phyloP scores from a whole-genome alignment of 2,797 vertebrate species.

The Limnodromus scolopaceus region DNA sequence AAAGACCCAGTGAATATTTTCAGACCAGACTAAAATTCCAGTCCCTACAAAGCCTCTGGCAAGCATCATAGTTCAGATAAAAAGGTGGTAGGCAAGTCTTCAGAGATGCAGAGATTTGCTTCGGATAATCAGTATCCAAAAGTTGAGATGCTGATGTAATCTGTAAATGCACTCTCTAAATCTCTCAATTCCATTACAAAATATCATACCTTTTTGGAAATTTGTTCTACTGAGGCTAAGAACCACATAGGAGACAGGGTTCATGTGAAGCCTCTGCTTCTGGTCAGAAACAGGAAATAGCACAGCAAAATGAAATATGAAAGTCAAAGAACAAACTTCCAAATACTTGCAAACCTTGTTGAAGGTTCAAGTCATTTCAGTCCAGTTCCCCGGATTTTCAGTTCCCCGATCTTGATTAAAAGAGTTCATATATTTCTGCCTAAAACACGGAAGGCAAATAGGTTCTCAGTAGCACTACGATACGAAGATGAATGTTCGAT shows the following conservation, averaged over 20 bases:
- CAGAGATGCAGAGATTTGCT: neutral
- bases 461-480: neutral
- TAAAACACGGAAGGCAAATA: neutral
- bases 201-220: neutral
- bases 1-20: neutral
- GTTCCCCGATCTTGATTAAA: neutral
- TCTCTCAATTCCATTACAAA: neutral
- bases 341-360: neutral
- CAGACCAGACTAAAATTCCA: neutral
- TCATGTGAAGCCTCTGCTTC: neutral
- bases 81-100: neutral
- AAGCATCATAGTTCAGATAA: neutral
- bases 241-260: neutral
- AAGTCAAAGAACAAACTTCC: neutral
- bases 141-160: neutral
- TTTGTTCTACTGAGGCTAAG: neutral
- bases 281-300: neutral
- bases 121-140: neutral
- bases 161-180: neutral
- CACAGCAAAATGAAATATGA: neutral
- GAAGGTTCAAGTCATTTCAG: neutral
- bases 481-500: neutral
- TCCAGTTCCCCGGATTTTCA: neutral
- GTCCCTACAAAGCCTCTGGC: neutral
- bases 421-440: neutral